These are phyloP conservation scores for Papilio aristodemus DNA, from an alignment of 1,140 invertebrate species.

Conservation along the genomic window DNA sequence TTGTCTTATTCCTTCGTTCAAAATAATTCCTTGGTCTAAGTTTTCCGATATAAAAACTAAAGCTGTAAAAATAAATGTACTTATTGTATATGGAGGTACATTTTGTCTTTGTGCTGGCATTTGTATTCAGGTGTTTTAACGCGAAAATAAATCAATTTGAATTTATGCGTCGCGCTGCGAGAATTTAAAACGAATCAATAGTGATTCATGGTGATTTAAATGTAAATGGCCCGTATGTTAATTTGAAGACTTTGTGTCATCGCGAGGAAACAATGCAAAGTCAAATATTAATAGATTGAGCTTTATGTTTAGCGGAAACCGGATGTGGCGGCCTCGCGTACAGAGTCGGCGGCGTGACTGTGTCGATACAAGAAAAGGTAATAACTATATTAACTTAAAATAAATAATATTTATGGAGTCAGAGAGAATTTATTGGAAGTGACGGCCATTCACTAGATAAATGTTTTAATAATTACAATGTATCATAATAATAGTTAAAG, in stretches of 20 bases:
- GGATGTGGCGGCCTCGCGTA: not conserved
- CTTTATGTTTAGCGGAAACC: constrained; percentile 7
- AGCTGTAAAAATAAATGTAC: too few relatives aligned
- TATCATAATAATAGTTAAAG: too few relatives aligned
- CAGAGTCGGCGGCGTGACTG: not conserved
- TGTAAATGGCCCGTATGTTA: constrained; percentile 9
- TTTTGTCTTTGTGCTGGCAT: not conserved
- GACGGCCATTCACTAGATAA: too few relatives aligned
- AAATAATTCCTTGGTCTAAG: too few relatives aligned
- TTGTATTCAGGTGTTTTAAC: constrained; percentile 15
- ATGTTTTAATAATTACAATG: too few relatives aligned
- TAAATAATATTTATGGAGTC: too few relatives aligned
- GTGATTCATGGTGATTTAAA: constrained; percentile 28
- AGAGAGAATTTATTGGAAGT: too few relatives aligned
- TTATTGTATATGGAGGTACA: not conserved
- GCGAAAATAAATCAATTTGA: constrained; percentile 25
- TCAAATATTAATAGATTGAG: constrained; percentile 15
- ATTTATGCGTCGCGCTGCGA: constrained; percentile 16
- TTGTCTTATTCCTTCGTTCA: too few relatives aligned
- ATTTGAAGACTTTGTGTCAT: not conserved
- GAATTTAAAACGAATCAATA: constrained; percentile 19
- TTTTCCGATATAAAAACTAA: too few relatives aligned
- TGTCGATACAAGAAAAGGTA: not conserved
- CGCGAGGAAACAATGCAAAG: constrained; percentile 18
- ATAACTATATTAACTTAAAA: not conserved